Percentiles rank a stretch among this genome's conserved stretches.
Conservation (phyloP, 1,140 invertebrate species). For the Penaeus indicus region DNA sequence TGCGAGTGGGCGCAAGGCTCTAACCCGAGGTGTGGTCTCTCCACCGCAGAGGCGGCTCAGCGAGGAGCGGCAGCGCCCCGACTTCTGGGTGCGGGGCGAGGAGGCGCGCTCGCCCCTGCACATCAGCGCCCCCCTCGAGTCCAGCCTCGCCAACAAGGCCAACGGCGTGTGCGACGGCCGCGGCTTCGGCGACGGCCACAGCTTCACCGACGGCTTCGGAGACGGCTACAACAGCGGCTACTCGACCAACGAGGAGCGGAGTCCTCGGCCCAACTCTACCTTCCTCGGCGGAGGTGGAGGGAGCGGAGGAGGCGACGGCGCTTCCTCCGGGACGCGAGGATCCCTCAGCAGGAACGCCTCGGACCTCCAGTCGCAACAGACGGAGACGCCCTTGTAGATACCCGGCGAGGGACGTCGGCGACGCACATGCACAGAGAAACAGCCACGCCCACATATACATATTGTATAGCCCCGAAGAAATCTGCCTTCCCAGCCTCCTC, state of each 20-base stretch:
- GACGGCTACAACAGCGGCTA: constrained; percentile 23
- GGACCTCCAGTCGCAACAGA: not conserved
- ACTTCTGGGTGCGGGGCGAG: constrained; percentile 42
- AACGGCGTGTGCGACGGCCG: constrained; percentile 55
- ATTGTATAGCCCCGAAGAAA: too few species aligned
- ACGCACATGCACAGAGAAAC: too few species aligned
- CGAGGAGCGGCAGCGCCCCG: constrained; percentile 19
- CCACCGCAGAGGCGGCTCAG: constrained; percentile 16
- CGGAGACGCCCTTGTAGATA: not conserved
- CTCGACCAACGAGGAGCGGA: constrained; percentile 7
- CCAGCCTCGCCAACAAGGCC: constrained; percentile 44
- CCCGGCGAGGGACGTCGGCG: too few species aligned
- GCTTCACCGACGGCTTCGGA: constrained; percentile 51
- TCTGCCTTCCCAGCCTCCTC: too few species aligned
- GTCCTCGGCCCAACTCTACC: constrained; percentile 32
- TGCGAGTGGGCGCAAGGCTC: too few species aligned
- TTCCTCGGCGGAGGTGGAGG: constrained; percentile 23
- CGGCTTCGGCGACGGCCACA: constrained; percentile 55
- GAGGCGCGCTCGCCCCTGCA: not conserved
- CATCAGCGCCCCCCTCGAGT: constrained; percentile 46
- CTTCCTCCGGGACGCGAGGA: not conserved
- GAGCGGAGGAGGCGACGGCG: not conserved
- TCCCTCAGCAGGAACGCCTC: not conserved
- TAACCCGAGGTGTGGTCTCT: not conserved
- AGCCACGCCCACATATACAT: too few species aligned